Base-by-base conservation (phyloP, 2,888 invertebrate species). In the Dichetophora obliterata region DNA sequence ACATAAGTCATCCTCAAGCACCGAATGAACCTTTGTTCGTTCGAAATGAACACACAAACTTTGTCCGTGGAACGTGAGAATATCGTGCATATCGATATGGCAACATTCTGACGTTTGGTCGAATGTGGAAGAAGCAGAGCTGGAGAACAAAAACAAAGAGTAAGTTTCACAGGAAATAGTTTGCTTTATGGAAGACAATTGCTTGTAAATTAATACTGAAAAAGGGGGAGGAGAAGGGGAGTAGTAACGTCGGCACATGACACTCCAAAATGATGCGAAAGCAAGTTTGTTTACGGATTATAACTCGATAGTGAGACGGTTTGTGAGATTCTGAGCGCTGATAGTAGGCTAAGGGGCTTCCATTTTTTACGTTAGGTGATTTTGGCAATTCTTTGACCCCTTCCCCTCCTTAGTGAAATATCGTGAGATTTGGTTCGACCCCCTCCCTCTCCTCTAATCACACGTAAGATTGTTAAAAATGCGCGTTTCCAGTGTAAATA, bases 51-150 rank as follows among this genome's bases (percentile, higher is more conserved):
- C 54, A 54, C n/a, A 31, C 1, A 19, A 31, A 70, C 70, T n/a
- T 65, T 54, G 16, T 37, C 8, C 34, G n/a, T 6, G 9, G 54
- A 54, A 34, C 70, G 70, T 70, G 70, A 70, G 70, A 70, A 70
- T 34, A 11, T 9, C 19, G 52, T 34, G 65, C 9, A 22, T 54
- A 54, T 22, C 50, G 52, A 3, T 70, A 31, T 70, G 22, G 19
- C 14, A 48, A 14, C 34, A 34, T 70, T n/a, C 27, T 54, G 11
- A 34, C n/a, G n/a, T 37, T 9, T 34, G n/a, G 3, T n/a, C 16
- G 27, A 27, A 11, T 34, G 16, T 14, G 14, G 22, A 19, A 31
- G 27, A 48, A 48, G 27, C 19, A 31, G 31, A 31, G 16, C 0
- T 24, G 24, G 6, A 19, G 54, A 24, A 27, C 24, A 34, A 52